Evolutionary conservation across 2,888 invertebrate species (phyloP).

Genomic region (Beris chalybata): DNA sequence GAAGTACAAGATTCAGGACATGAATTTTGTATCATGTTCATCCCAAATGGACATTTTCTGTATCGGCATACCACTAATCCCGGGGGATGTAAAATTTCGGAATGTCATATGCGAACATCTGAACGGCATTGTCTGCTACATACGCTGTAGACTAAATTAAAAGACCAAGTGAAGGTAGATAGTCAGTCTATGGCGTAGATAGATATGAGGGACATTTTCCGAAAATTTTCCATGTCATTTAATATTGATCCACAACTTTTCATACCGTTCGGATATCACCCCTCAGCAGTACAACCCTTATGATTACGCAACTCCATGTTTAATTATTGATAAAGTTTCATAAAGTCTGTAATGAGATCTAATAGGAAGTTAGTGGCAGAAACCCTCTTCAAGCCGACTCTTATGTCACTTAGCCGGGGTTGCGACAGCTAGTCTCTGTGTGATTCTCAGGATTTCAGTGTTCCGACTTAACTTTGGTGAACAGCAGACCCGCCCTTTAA

Average conservation of each 20-base stretch:
- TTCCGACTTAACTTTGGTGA: background rate
- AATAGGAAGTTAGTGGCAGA: background rate
- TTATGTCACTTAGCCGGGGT: background rate
- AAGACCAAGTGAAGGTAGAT: background rate
- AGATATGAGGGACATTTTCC: background rate
- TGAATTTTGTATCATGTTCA: slow-evolving; percentile 37
- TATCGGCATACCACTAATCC: slow-evolving; percentile 37
- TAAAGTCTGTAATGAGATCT: slow-evolving; percentile 24
- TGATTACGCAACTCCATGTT: slow-evolving; percentile 33
- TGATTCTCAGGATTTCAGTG: background rate
- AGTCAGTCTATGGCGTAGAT: background rate
- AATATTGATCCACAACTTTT: background rate
- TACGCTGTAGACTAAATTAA: background rate
- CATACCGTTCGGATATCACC: background rate
- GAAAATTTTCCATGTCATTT: background rate
- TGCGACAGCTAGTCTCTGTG: background rate
- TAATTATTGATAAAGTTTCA: slow-evolving; percentile 37
- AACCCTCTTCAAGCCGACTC: background rate
- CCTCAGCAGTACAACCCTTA: background rate
- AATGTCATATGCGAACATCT: slow-evolving; percentile 35
- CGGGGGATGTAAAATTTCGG: slow-evolving; percentile 35
- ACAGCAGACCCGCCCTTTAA: background rate
- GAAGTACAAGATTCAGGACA: slow-evolving; percentile 30
- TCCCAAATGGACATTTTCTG: slow-evolving; percentile 39
- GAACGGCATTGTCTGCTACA: slow-evolving; percentile 6